Conservation (phyloP, 2,113 vertebrate genomes). For the Petrocephalus microphthalmus region DNA sequence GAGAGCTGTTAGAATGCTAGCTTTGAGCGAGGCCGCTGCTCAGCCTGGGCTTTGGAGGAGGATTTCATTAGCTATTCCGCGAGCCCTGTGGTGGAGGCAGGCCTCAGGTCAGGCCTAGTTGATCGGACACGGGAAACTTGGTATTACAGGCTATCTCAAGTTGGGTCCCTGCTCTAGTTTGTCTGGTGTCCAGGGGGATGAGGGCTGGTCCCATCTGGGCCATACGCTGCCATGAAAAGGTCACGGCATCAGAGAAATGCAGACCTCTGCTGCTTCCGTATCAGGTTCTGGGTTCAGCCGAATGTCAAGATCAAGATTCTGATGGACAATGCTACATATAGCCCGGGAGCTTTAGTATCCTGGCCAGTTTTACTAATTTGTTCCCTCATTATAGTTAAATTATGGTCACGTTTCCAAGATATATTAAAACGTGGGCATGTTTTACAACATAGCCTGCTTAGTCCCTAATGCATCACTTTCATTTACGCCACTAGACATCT, state of each 20-base stretch:
- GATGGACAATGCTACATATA: neutral
- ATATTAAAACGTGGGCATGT: neutral
- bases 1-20: neutral
- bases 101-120: neutral
- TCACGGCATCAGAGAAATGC: constrained; percentile 32
- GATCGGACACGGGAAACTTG: neutral
- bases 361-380: neutral
- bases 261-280: constrained; percentile 32
- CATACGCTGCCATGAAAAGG: constrained; percentile 35
- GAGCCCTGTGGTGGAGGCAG: neutral
- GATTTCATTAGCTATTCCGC: neutral
- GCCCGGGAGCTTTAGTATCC: neutral
- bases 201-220: constrained; percentile 6
- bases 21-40: neutral
- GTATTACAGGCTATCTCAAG: neutral
- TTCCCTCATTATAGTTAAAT: neutral
- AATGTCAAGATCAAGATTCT: neutral
- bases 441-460: neutral
- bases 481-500: neutral
- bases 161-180: neutral
- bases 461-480: neutral
- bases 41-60: neutral
- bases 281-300: neutral
- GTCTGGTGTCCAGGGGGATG: neutral
- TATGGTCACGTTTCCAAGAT: neutral